Conservation (phyloP, 2,797 vertebrate species). For the Chaunax sp. region DNA sequence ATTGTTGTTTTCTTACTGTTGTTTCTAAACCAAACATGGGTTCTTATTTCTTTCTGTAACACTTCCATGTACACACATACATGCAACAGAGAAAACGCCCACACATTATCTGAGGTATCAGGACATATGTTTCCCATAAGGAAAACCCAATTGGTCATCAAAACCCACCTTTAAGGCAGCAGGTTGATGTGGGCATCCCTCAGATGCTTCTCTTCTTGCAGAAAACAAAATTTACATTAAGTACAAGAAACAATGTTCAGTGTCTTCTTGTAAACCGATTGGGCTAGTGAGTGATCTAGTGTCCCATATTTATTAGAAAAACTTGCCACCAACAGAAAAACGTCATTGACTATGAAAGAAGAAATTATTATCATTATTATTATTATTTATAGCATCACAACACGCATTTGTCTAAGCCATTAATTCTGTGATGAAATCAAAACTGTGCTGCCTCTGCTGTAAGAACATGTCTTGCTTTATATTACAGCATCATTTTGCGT, state of each 20-base stretch:
- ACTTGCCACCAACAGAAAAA: too few species aligned
- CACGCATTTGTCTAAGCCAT: constrained; percentile 7
- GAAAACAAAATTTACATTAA: constrained; percentile 28
- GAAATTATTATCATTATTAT: too few species aligned
- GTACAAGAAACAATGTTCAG: constrained; percentile 2
- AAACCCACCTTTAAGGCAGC: constrained; percentile 38
- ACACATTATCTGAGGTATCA: constrained; percentile 11
- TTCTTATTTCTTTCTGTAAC: too few species aligned
- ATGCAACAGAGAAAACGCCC: neutral
- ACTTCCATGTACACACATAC: neutral
- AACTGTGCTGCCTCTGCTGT: constrained; percentile 1
- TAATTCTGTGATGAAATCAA: constrained; percentile 14
- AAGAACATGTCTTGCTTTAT: constrained; percentile 21
- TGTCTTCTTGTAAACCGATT: neutral
- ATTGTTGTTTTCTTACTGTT: too few species aligned
- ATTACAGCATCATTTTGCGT: constrained; percentile 36
- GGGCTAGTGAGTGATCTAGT: constrained; percentile 3
- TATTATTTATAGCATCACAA: too few species aligned
- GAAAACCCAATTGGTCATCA: constrained; percentile 73
- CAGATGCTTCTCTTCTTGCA: constrained; percentile 15
- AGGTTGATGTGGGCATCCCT: constrained; percentile 8
- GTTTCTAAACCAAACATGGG: too few species aligned
- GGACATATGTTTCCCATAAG: constrained; percentile 65
- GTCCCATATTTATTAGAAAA: neutral
- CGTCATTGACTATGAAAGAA: too few species aligned